Evolutionary conservation across 2,888 invertebrate species (phyloP), one percentile per base, ranked within the genome.

Genomic region (Escarpia spicata): DNA sequence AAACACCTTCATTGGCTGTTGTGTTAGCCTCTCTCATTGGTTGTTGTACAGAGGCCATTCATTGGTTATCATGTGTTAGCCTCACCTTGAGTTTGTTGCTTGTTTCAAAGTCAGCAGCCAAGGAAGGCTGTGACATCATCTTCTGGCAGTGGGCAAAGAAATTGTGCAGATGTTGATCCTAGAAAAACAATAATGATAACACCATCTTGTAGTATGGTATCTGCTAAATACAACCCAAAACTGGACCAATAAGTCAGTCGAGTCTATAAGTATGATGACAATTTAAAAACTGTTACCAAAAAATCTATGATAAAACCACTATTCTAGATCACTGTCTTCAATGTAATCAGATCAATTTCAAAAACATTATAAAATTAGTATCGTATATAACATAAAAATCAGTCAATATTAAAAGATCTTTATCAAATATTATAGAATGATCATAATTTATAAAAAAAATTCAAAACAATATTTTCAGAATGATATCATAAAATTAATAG

Each of bases 121-220:
- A 91, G 58, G 95, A 94, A 60, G 95, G 94, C 93, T 97, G 97
- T 94, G 98, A 97, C 94, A 98, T 97, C 93, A 99, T 97, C 93
- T 98, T 97, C 96, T 99, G 98, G 19, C 98, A 98, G 95, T 98
- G 98, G 3, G 97, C 97, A 97, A 99, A 99, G 94, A 99, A 97
- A 96, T 98, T 98, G 96, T 98, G 98, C 93, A 99, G 97, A 96
- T 98, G 98, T 93, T 97, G 97, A 97, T 99, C 99, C 92, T 98
- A 93, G 43, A 94, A 93, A 95, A 43, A 92, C 12, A 43, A 31
- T 10, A 90, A 43, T 10, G 37, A 90, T 15, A 52, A 52, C 9
- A 12, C 1, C 52, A 52, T 52, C 8, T 31, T 15, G 31, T 91
- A 37, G 1, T 43, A 31, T 2, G 31, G 43, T 19, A 45, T 58